Base-by-base conservation (phyloP, 2,888 invertebrate species). In the Eilema depressum region DNA sequence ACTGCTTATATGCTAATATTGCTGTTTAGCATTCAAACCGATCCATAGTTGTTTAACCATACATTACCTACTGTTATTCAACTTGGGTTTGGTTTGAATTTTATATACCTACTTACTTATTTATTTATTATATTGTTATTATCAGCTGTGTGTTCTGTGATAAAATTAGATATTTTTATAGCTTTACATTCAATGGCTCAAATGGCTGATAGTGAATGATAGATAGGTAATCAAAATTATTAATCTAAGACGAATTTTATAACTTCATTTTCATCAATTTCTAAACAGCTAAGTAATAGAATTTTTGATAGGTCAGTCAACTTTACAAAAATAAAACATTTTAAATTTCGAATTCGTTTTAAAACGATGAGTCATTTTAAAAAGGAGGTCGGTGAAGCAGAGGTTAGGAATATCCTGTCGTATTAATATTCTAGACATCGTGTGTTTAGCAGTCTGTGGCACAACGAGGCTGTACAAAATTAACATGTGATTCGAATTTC, bases 381-480 rank as follows among this genome's bases (percentile, higher is more conserved):
- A 66, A 82, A 82, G 73, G 72, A 80, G 83, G 80, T 82, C 75
- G 80, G 66, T 63, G 60, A 53, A 69, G 73, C 74, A 75, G 33
- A 47, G 26, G 70, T 41, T 75, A 72, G 74, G 60, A 41, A 66
- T 61, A 61, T 66, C 66, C 63, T 75, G 75, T 63, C 85, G 71
- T 76, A 82, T 86, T 83, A 75, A 76, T 81, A 73, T 73, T 78
- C 76, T 75, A 68, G 77, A 77, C 71, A 73, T 76, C 80, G 63
- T 69, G 70, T 83, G 78, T 80, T 84, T 82, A 71, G 74, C 64
- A 76, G 75, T 78, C 80, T 75, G 74, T 71, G 74, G 74, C 67
- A 73, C 74, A 87, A 84, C 84, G 83, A 84, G 86, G 87, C 78
- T 87, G 83, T 80, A 82, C 84, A 83, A 87, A n/a, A 89, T 89